Conservation (phyloP, 2,797 vertebrate genomes). For the Fratercula arctica region DNA sequence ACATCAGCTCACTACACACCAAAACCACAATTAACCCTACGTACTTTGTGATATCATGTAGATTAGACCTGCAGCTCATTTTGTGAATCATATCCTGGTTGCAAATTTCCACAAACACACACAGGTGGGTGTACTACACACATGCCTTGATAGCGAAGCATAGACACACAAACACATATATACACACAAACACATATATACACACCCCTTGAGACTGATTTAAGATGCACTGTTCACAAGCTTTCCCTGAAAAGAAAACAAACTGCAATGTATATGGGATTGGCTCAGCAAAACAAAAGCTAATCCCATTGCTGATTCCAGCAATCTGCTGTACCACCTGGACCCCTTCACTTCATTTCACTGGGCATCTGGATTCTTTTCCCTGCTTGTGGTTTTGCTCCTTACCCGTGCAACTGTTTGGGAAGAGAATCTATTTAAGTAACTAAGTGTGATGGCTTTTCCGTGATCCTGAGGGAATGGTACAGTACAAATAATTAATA, state of each 20-base stretch:
- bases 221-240: neutral
- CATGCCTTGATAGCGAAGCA: neutral
- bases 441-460: neutral
- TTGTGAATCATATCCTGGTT: neutral
- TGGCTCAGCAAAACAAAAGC: neutral
- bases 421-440: neutral
- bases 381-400: neutral
- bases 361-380: neutral
- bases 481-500: neutral
- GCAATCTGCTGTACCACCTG: neutral
- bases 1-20: neutral
- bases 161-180: neutral
- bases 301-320: neutral
- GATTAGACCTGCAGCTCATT: neutral
- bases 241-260: neutral
- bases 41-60: neutral
- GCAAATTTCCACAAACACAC: neutral
- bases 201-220: neutral
- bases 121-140: fast-evolving
- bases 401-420: neutral
- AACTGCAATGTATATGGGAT: fast-evolving
- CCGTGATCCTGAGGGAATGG: neutral
- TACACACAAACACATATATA: neutral
- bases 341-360: neutral
- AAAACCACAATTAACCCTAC: neutral